Evolutionary conservation across 2,797 vertebrate genomes (phyloP).

Genomic region (Apogon talboti): DNA sequence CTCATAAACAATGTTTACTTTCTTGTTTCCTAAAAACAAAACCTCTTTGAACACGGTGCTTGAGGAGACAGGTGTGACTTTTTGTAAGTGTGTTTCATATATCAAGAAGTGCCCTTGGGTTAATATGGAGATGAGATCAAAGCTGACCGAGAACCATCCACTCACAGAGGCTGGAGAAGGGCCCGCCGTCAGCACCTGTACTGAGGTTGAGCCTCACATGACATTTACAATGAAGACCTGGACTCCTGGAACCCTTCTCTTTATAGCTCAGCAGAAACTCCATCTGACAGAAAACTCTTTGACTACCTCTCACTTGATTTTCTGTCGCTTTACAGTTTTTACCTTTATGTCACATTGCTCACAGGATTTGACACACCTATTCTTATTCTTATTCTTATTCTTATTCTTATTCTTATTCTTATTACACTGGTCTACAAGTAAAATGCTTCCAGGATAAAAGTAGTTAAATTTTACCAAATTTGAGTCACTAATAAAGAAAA

Average conservation of each 20-base stretch:
- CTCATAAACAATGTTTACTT: conserved; percentile 13
- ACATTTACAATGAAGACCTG: conserved; percentile 66
- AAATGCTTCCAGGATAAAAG: no score
- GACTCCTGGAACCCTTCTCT: conserved; percentile 31
- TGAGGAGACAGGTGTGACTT: conserved; percentile 5
- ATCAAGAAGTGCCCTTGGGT: conserved; percentile 61
- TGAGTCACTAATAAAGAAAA: no score
- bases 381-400: no score
- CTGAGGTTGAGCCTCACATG: conserved; percentile 59
- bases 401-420: no score
- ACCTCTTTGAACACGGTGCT: conserved; percentile 39
- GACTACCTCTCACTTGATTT: conserved; percentile 46
- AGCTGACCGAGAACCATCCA: conserved; percentile 62
- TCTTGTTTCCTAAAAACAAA: conserved; percentile 26
- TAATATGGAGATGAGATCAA: conserved; percentile 71
- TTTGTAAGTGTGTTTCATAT: conserved; percentile 55
- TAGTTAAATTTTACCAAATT: no score
- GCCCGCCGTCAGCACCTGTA: conserved; percentile 47
- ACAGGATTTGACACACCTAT: background rate
- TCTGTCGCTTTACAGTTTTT: conserved; percentile 37
- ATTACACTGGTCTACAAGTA: no score
- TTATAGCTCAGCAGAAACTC: conserved; percentile 39
- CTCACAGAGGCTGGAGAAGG: conserved; percentile 47
- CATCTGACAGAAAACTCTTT: conserved; percentile 54
- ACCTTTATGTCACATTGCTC: conserved; percentile 16